Percentiles rank a stretch among this genome's conserved stretches.
Conservation (phyloP, 2,888 invertebrate genomes). For the Beris chalybata region DNA sequence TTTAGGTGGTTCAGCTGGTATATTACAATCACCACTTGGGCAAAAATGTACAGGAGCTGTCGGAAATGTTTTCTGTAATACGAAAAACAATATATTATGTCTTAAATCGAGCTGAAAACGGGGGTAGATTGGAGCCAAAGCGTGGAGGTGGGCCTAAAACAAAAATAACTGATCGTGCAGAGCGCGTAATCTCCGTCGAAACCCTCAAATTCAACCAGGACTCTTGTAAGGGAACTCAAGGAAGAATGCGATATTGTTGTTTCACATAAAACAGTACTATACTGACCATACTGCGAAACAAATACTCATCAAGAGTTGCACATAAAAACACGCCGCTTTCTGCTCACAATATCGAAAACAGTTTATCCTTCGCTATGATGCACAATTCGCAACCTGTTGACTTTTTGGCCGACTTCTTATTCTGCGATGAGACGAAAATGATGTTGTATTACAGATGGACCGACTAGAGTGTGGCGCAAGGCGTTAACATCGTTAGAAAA, state of each 20-base stretch:
- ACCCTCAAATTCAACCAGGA: conserved; percentile 37
- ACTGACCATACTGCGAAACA: conserved; percentile 17
- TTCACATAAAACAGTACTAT: conserved; percentile 38
- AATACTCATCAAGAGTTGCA: conserved; percentile 36
- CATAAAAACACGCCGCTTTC: too few relatives aligned
- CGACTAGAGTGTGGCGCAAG: too few relatives aligned
- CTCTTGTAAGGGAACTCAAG: conserved; percentile 35
- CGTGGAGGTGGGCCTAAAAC: conserved; percentile 32
- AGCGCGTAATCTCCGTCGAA: conserved; percentile 35
- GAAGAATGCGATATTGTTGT: conserved; percentile 34
- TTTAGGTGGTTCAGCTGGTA: conserved; percentile 35
- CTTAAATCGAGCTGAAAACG: too few relatives aligned
- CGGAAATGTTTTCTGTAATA: conserved; percentile 37
- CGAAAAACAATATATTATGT: conserved; percentile 36
- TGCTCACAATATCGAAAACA: conserved; percentile 7
- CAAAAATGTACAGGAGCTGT: conserved; percentile 34
- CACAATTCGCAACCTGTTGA: conserved; percentile 27
- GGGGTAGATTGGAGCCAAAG: conserved; percentile 37
- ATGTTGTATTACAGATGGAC: conserved; percentile 39
- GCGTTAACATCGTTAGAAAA: too few relatives aligned
- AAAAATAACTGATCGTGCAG: conserved; percentile 34
- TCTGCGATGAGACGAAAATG: conserved; percentile 37
- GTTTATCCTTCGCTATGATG: conserved; percentile 14
- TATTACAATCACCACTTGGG: neutral
- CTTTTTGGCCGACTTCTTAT: conserved; percentile 37